A percentile compares a stretch with the other conserved stretches of the same genome.
Evolutionary conservation across 2,888 invertebrate genomes (phyloP).

Genomic region (Cylloceria caligata): DNA sequence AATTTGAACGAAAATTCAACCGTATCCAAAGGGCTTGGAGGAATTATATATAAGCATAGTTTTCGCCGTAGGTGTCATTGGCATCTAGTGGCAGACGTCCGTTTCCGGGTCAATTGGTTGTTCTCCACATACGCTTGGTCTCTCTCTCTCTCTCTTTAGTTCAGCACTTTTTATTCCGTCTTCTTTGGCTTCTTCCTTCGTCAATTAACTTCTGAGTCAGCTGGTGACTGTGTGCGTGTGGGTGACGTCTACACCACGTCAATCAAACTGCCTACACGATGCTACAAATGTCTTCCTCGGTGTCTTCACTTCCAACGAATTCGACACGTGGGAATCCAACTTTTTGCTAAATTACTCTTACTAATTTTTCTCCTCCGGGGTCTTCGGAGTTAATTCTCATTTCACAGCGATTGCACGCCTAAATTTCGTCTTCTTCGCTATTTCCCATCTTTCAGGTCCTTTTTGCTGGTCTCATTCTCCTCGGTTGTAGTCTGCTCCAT

Average conservation of each 20-base stretch:
- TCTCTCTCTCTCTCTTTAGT: conserved; percentile 18
- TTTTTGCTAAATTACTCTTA: conserved; percentile 73
- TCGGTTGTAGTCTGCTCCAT: conserved; percentile 17
- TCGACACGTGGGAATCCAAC: conserved; percentile 71
- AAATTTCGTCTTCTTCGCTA: conserved; percentile 22
- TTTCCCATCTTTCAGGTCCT: neutral
- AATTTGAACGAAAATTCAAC: conserved; percentile 28
- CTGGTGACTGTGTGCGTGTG: conserved; percentile 24
- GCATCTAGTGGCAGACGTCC: conserved; percentile 68
- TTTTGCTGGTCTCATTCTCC: neutral
- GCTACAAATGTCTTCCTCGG: conserved; percentile 20
- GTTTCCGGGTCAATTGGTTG: conserved; percentile 79
- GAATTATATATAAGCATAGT: conserved; percentile 34
- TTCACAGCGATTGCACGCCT: conserved; percentile 44
- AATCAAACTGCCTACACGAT: conserved; percentile 22
- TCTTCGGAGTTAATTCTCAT: conserved; percentile 35
- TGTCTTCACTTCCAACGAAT: conserved; percentile 1
- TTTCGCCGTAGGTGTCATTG: conserved; percentile 48
- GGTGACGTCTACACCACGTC: conserved; percentile 20
- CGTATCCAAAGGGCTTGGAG: neutral
- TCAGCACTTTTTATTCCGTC: conserved; percentile 20
- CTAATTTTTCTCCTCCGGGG: conserved; percentile 31
- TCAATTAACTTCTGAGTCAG: conserved; percentile 79
- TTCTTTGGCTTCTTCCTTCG: conserved; percentile 67
- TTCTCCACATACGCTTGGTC: conserved; percentile 31